Percentiles rank a stretch among this genome's conserved stretches.
Evolutionary conservation across 2,797 vertebrate genomes (phyloP).

Genomic region (Enteromius argenteus): DNA sequence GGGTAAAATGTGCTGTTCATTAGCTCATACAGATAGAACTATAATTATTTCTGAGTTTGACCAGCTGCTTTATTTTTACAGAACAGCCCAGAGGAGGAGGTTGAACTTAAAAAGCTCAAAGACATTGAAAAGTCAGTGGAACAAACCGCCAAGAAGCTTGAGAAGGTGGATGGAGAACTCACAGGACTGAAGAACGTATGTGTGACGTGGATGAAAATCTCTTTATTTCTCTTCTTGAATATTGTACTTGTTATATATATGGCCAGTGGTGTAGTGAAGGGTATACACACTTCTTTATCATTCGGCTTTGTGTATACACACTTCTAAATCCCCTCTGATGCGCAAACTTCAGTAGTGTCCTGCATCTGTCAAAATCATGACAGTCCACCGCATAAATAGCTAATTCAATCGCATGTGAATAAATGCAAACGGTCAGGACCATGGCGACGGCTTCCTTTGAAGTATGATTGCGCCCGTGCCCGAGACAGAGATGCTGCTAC

Average conservation of each 20-base stretch:
- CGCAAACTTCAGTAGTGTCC: no score
- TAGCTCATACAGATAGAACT: background rate
- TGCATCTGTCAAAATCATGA: no score
- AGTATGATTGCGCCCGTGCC: no score
- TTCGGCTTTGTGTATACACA: no score
- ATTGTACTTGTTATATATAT: constrained; percentile 4
- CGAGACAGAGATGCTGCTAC: no score
- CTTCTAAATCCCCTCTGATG: no score
- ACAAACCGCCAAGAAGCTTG: constrained; percentile 88
- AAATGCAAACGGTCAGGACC: no score
- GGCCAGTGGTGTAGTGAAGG: background rate
- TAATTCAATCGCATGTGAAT: no score
- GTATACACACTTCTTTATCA: no score
- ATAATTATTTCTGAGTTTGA: background rate
- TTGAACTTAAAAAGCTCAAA: constrained; percentile 93
- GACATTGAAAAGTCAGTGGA: constrained; percentile 94
- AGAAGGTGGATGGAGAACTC: constrained; percentile 91
- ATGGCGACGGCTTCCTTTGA: no score
- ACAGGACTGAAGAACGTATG: constrained; percentile 92
- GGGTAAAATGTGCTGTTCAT: constrained; percentile 78
- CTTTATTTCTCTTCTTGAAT: background rate
- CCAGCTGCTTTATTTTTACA: constrained; percentile 68
- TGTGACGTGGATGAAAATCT: background rate
- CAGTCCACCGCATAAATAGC: no score
- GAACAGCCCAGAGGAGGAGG: constrained; percentile 95